Evolutionary conservation across 1,140 invertebrate genomes (phyloP), one percentile per base, ranked within the genome.

Genomic region (Zaprionus nigranus): DNA sequence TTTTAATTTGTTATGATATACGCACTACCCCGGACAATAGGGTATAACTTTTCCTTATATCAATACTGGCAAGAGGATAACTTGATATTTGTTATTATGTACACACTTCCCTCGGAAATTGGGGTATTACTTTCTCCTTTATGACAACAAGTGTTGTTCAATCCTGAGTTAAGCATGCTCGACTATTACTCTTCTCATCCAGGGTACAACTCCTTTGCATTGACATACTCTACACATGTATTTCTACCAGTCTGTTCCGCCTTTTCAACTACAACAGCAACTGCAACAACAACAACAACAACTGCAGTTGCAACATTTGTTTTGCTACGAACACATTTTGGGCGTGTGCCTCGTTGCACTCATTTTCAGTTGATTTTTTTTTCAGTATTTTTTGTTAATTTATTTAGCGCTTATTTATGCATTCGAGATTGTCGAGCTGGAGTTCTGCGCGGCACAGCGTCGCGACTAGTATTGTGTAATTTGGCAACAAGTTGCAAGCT

Each of bases 291-390:
- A 54, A 53, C 54, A 54, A 46, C 40, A 17, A 17, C n/a, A n/a
- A n/a, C n/a, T n/a, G 54, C 36, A 59, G 13, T 56, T 68, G 71
- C 56, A 59, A 67, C 64, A 68, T 46, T 68, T 61, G 30, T 28
- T 36, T 22, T 24, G 54, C 40, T 62, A 22, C 34, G 6, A 60
- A 75, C 43, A 63, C 69, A 63, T 74, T 87, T 83, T 78, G 83
- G 84, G 83, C 83, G 79, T 86, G 79, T 79, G 83, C 76, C 46
- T 22, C 75, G 61, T 69, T 77, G 61, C 62, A 78, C 64, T 62
- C 53, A 53, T 62, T 43, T 7, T 46, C 46, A 36, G 3, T 43
- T 22, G 57, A 57, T 67, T 64, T 84, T 73, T 68, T 58, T 43
- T 7, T 34, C 24, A 26, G 5, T 43, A n/a, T 64, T 64, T 67